phyloP scores from a whole-genome alignment of 2,888 invertebrate genomes.

The Aleiodes testaceus region DNA sequence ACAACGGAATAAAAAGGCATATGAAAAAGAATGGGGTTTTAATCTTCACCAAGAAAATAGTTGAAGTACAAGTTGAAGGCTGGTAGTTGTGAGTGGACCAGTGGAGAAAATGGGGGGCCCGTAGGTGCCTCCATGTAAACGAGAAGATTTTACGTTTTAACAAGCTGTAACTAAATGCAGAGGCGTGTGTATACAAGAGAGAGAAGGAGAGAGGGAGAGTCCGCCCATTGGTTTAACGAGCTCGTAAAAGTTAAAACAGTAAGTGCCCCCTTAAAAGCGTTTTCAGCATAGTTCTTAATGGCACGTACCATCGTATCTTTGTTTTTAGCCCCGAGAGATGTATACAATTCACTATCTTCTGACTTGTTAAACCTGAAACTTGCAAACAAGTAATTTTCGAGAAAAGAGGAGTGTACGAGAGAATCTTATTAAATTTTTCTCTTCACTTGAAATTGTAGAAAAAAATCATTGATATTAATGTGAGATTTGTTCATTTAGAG shows the following conservation, averaged over 20 bases:
- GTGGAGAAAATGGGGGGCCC: background rate
- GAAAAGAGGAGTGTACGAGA: too few relatives aligned
- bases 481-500: background rate
- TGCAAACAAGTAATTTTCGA: too few relatives aligned
- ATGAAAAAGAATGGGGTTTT: background rate
- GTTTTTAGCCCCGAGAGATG: slow-evolving; percentile 22
- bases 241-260: slow-evolving; percentile 63
- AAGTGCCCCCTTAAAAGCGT: slow-evolving; percentile 57
- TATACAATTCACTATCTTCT: slow-evolving; percentile 12
- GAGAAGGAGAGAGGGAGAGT: slow-evolving; percentile 42
- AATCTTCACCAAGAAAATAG: background rate
- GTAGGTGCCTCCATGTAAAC: slow-evolving; percentile 52
- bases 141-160: slow-evolving; percentile 58
- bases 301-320: slow-evolving; percentile 46
- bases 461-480: too few relatives aligned
- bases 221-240: slow-evolving; percentile 61
- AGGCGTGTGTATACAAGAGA: slow-evolving; percentile 45
- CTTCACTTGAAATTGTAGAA: too few relatives aligned
- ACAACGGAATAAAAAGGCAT: background rate
- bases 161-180: slow-evolving; percentile 59
- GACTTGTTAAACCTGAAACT: slow-evolving; percentile 17
- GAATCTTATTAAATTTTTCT: background rate
- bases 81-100: background rate
- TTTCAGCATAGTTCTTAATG: slow-evolving; percentile 49
- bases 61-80: slow-evolving; percentile 1